These are phyloP conservation scores for Masnerella sp. DNA, from an alignment of 2,888 invertebrate species.

Conservation along the genomic window DNA sequence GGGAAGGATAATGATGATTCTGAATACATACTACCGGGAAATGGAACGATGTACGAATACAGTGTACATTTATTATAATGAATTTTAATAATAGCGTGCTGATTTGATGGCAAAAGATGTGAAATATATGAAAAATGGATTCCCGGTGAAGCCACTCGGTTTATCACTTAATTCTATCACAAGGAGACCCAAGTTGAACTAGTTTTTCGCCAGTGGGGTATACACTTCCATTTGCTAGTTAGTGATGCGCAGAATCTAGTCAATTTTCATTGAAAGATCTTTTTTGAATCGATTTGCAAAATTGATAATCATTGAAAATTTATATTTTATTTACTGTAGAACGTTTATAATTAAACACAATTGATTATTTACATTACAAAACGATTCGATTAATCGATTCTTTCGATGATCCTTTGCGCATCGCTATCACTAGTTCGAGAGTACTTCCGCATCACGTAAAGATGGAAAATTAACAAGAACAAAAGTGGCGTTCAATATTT, in stretches of 20 bases:
- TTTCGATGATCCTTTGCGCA: too few species aligned
- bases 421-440: too few species aligned
- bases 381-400: too few species aligned
- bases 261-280: constrained; percentile 56
- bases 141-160: constrained; percentile 35
- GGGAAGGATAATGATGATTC: constrained; percentile 74
- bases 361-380: too few species aligned
- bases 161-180: constrained; percentile 52
- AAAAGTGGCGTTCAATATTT: too few species aligned
- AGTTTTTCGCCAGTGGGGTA: constrained; percentile 41
- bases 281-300: too few species aligned
- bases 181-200: constrained; percentile 35
- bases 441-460: too few species aligned
- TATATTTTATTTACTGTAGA: too few species aligned
- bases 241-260: constrained; percentile 47
- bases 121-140: constrained; percentile 36
- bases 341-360: too few species aligned
- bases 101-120: constrained; percentile 21
- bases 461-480: too few species aligned
- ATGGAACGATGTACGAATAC: constrained; percentile 74
- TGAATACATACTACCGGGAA: constrained; percentile 73
- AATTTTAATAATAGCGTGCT: constrained; percentile 41
- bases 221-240: constrained; percentile 49
- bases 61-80: constrained; percentile 52
- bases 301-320: too few species aligned